Evolutionary conservation across 2,797 vertebrate genomes (phyloP), one percentile per base, ranked within the genome.

Genomic region (Emys orbicularis): DNA sequence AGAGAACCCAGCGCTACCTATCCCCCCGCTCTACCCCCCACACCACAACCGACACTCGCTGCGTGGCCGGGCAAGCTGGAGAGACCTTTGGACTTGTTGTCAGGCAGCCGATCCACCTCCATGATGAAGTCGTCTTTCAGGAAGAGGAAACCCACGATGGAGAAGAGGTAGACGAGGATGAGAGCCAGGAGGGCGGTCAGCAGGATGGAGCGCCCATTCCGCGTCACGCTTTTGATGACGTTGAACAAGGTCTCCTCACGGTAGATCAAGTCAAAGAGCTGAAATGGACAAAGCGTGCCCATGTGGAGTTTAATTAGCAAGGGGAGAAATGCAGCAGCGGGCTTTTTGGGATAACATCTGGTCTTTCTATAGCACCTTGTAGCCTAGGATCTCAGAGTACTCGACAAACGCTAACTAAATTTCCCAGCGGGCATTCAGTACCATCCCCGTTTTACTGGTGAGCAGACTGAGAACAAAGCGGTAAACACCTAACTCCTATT

Each of bases 81-180:
- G 4, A 93, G 12, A 98, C 98, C 98, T 98, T 96, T 96, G 87
- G 98, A 97, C 92, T 97, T 98, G 96, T 97, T 98, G 95, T 97
- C 97, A 0, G 97, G 96, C 96, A 99, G 98, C 23, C 96, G 98
- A 97, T 99, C 99, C 21, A 99, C 99, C 98, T 99, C 99, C 95
- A 99, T 98, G 95, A 99, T 99, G 98, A 99, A 99, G 96, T 99
- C 99, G 49, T 99, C 98, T 97, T 99, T 99, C 83, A 99, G 98
- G 95, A 99, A 99, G 3, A 99, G 98, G 98, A 99, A 99, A 95
- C 99, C 99, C 29, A 99, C 99, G 12, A 99, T 99, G 97, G 99
- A 99, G 99, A 99, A 99, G 94, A 99, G 99, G 98, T 99, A 99
- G 97, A 99, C 99, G 0, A 99, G 99, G 98, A 99, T 99, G 97